Evolutionary conservation across 2,797 vertebrate genomes (phyloP), one percentile per base, ranked within the genome.

Genomic region (Hybognathus amarus): DNA sequence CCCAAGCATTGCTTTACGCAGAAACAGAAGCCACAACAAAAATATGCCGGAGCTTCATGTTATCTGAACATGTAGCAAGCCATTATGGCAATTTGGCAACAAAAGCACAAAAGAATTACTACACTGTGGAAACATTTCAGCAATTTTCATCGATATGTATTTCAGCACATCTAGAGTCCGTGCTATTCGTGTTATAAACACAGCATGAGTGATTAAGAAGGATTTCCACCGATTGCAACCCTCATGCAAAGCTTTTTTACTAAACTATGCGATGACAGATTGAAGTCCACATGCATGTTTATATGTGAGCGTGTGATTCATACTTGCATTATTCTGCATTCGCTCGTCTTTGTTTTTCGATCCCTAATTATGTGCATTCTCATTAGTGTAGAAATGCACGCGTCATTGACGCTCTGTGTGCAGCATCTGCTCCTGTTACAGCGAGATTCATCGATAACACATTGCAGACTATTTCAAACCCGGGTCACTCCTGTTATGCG

Each of bases 341-440:
- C 86, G 86, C 82, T 84, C 85, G 85, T 79, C 47, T 3, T 73
- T 83, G 85, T 87, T 90, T 79, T 63, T 80, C 88, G 84, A 88
- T 85, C 18, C 88, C 89, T 90, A 91, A 93, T 93, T 91, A 92
- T 61, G 71, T 77, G 66, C 64, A 52, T 88, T 90, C 91, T 93
- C 92, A 92, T 95, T 93, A 93, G 79, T 36, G 64, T 89, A 83
- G 82, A 86, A 83, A 87, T 90, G 91, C 88, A 90, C 87, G 87
- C 87, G 83, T 87, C 90, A 90, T 87, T 84, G 90, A 90, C 87
- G 68, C 85, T 79, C 87, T 91, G 92, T 88, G 89, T 89, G 87
- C 85, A 91, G 87, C 89, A 93, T 91, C 91, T 90, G 92, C 87
- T 87, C 80, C 85, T 90, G 90, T 93, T 90, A 90, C 90, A 86